Evolutionary conservation across 1,140 invertebrate genomes (phyloP).

Genomic region (Pachypeltis micranthus): DNA sequence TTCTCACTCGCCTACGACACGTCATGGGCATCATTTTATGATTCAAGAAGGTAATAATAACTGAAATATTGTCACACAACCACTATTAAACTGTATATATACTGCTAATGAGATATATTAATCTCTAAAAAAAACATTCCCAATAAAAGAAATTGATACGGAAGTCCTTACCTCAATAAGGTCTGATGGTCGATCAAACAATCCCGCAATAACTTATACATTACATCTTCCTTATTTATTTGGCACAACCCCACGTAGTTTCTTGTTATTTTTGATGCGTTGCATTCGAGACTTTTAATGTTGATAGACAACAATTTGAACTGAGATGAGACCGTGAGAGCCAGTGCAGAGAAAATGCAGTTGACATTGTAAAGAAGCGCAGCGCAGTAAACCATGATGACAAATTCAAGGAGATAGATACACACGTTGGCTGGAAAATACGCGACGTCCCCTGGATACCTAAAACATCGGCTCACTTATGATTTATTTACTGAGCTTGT

Average conservation of each 20-base stretch:
- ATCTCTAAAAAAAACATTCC: too few species aligned
- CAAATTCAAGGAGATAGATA: constrained; percentile 20
- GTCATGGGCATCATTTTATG: too few species aligned
- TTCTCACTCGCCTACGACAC: too few species aligned
- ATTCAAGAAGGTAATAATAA: too few species aligned
- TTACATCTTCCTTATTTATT: not conserved
- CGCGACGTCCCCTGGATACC: constrained; percentile 8
- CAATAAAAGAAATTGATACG: too few species aligned
- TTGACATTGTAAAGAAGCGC: constrained; percentile 20
- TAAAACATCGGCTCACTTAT: not conserved
- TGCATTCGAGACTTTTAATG: constrained; percentile 10
- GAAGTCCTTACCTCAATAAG: constrained; percentile 15
- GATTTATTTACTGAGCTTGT: too few species aligned
- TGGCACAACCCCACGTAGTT: not conserved
- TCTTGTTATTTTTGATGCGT: not conserved
- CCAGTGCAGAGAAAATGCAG: constrained; percentile 19
- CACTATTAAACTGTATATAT: too few species aligned
- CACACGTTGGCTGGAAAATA: constrained; percentile 6
- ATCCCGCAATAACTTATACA: constrained; percentile 15
- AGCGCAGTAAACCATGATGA: constrained; percentile 22
- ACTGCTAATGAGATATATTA: too few species aligned
- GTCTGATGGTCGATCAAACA: constrained; percentile 20
- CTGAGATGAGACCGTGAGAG: constrained; percentile 11
- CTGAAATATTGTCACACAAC: too few species aligned
- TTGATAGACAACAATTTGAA: constrained; percentile 13